Conservation (phyloP, 2,113 vertebrate genomes). For the Rallus limicola region DNA sequence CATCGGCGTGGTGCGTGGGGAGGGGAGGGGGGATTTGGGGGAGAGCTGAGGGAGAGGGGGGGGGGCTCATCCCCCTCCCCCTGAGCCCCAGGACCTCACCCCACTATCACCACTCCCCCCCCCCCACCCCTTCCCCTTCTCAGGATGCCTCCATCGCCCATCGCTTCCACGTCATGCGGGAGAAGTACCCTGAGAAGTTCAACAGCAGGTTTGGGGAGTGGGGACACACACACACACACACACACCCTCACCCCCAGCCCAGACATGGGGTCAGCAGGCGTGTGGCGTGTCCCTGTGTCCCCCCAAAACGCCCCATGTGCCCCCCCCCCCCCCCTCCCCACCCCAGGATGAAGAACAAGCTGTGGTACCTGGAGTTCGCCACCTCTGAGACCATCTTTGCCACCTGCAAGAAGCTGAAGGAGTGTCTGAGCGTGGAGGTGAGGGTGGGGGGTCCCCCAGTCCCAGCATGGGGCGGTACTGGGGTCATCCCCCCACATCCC, state of each 20-base stretch:
- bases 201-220: slow-evolving; percentile 86
- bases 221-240: too few relatives aligned
- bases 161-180: slow-evolving; percentile 91
- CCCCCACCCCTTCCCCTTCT: too few relatives aligned
- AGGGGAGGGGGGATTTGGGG: too few relatives aligned
- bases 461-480: too few relatives aligned
- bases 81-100: not conserved
- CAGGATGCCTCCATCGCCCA: slow-evolving; percentile 95
- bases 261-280: too few relatives aligned
- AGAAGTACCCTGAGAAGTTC: slow-evolving; percentile 92
- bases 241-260: too few relatives aligned
- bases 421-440: slow-evolving; percentile 86
- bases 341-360: slow-evolving; percentile 88
- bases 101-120: not conserved
- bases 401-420: slow-evolving; percentile 89
- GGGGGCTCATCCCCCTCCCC: too few relatives aligned
- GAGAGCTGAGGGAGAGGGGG: not conserved
- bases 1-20: slow-evolving; percentile 89
- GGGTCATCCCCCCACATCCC: too few relatives aligned
- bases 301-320: too few relatives aligned
- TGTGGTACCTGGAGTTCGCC: slow-evolving; percentile 94
- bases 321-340: too few relatives aligned
- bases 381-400: slow-evolving; percentile 92
- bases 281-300: too few relatives aligned
- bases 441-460: not conserved